Evolutionary conservation across 2,797 vertebrate genomes (phyloP), one percentile per base, ranked within the genome.

Genomic region (Gymnothorax javanicus): DNA sequence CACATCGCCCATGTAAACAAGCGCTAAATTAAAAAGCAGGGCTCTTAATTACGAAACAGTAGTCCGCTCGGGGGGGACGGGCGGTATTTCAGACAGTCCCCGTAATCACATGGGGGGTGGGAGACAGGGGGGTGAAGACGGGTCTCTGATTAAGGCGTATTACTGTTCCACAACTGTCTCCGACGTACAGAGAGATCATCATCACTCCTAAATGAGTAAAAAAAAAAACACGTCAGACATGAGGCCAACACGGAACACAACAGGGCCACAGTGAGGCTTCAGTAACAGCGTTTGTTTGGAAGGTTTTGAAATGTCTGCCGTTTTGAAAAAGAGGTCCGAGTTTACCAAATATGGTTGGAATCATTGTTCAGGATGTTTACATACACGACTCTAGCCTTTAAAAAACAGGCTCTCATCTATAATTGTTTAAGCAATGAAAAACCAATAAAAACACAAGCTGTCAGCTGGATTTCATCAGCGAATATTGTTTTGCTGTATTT

Each of bases 1-100:
- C 93, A 95, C 95, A 96, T 95, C 94, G 94, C 93, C 91, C 91
- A 94, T 94, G 94, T 93, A 94, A 94, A 95, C 95, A 90, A 93
- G 92, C 90, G 91, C 86, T 69, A 90, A 94, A 94, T 91, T 85
- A 79, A 43, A 88, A 81, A 91, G 90, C 71, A 83, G 90, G 93
- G 89, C 91, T 91, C 84, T 92, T 94, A 94, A 94, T 94, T 94
- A 93, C 93, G 92, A 92, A 93, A 90, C 54, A 84, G 87, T 50
- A 86, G 54, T 85, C 88, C 90, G 81, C 88, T 77, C 15, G 50
- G 54, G 23, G 12, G 25, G 43, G 4, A 64, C 5, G 1, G 62
- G 83, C 59, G 20, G 7, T 52, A 8, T 11, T 79, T 84, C 71
- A 71, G 25, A 83, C 13, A 81, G 5, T 23, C n/a, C n/a, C 77